Evolutionary conservation across 1,140 invertebrate species (phyloP), one percentile per base, ranked within the genome.

Genomic region (Drosophila hydei): DNA sequence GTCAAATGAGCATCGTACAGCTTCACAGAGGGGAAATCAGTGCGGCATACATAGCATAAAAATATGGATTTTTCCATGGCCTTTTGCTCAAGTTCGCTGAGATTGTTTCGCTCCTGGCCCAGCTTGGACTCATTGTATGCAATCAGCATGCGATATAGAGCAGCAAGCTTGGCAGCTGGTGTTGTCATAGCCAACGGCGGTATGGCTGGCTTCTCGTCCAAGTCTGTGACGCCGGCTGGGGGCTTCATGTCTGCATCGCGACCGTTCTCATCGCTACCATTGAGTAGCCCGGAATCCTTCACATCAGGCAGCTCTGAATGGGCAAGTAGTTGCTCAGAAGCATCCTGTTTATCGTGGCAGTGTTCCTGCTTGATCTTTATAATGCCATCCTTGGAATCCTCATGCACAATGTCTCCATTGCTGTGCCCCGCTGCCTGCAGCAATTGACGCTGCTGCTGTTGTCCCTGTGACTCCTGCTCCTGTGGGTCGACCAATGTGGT

Each of bases 1-100:
- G 95, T 95, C 4, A 96, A 91, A 89, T 96, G 96, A 1, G 93
- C 93, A 67, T 95, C 94, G 77, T 94, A 96, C 1, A 93, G 91
- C 62, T 91, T 91, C 0, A 92, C 89, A 9, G 89, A 90, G 19
- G 76, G 80, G 7, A 91, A 92, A 58, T 90, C 81, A 68, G 94
- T 94, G 33, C 93, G 92, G 67, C 94, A 95, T 14, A 94, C 93
- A 55, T 92, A 93, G 74, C 94, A 91, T 21, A 91, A 69, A 25
- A 91, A 91, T 43, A 91, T 91, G 3, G 90, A 91, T 25, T 90
- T 90, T 56, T 91, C 88, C 75, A 91, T 91, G 6, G 90, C 75
- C 50, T 90, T 91, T 40, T 90, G 76, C 33, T 91, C 89, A 48
- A 90, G 47, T 16, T 91, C 90, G 48, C 61, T 83, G 9, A 91